phyloP scores from a whole-genome alignment of 1,140 invertebrate genomes.

The Pseudomyrmex concolor region DNA sequence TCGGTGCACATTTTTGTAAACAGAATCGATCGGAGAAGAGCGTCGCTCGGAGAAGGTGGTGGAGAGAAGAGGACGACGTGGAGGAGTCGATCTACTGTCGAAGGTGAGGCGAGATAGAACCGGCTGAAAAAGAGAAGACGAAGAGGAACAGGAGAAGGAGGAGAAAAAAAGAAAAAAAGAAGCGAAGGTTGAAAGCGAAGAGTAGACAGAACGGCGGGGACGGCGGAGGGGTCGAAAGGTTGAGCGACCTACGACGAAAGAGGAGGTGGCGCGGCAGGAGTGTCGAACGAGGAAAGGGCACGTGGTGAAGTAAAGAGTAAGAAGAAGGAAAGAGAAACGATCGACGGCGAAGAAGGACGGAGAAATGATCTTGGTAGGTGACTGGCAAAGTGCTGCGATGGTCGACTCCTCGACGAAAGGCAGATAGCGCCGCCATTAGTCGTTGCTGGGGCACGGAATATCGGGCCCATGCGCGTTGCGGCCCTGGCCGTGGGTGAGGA shows the following conservation, averaged over 20 bases:
- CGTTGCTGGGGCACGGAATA: constrained; percentile 59
- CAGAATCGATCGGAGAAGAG: constrained; percentile 46
- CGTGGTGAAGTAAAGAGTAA: constrained; percentile 2
- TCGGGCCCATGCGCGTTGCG: constrained; percentile 65
- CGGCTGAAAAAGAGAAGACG: constrained; percentile 40
- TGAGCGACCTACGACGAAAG: constrained; percentile 62
- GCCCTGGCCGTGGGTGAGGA: constrained; percentile 67
- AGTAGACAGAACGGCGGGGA: constrained; percentile 24
- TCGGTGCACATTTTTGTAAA: constrained; percentile 33
- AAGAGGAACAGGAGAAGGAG: constrained; percentile 31
- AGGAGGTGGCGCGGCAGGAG: constrained; percentile 60
- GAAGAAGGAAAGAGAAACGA: constrained; percentile 26
- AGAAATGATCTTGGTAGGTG: constrained; percentile 67
- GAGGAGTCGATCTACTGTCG: constrained; percentile 50
- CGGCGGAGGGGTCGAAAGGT: constrained; percentile 66
- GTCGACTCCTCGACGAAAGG: constrained; percentile 70
- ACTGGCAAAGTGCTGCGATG: constrained; percentile 73
- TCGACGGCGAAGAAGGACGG: constrained; percentile 34
- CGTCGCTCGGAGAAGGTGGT: constrained; percentile 1
- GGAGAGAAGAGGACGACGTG: constrained; percentile 12
- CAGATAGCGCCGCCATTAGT: constrained; percentile 74
- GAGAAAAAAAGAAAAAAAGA: constrained; percentile 21
- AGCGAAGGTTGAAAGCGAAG: constrained; percentile 37
- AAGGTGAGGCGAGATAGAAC: constrained; percentile 53
- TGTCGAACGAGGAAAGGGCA: neutral